Evolutionary conservation across 1,140 invertebrate species (phyloP), one percentile per base, ranked within the genome.

Genomic region (Sogatella furcifera): DNA sequence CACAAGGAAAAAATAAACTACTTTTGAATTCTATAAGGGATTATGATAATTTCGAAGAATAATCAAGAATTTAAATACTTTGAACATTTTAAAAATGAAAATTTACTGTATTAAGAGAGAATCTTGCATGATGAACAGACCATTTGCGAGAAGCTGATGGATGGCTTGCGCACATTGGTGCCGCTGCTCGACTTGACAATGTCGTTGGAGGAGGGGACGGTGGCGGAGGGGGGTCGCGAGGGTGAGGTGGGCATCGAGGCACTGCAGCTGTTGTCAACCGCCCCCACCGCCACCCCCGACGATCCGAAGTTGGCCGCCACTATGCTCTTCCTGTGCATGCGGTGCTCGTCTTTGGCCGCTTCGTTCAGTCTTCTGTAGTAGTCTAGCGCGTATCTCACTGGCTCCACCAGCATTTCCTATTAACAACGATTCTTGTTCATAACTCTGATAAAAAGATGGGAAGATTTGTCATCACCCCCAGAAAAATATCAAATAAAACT

Each of bases 281-380:
- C 34, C 3, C n/a, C n/a, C n/a, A n/a, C n/a, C n/a, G 71, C 69
- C 44, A 46, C 13, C 10, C n/a, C n/a, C n/a, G n/a, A n/a, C n/a
- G n/a, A n/a, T n/a, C 34, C 34, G 5, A 74, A 70, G 0, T 71
- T 73, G 9, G 75, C 60, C 6, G 80, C 78, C 1, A 81, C 76
- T 2, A 81, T 74, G 66, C 79, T 81, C 60, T 82, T 84, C 2
- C 82, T 73, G 59, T 83, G 81, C 57, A 79, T 74, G 5, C 78
- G 74, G 55, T 63, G 62, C 64, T 81, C 79, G 63, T 81, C 80
- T 65, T 81, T 81, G 3, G 81, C 78, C 0, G 81, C 80, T 67
- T 85, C 83, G 70, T 85, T 84, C 52, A 85, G 68, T 58, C 76
- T 75, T 6, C 79, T 68, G 71, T 86, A 81, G 72, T 88, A 80